These are phyloP conservation scores for Capromys pilorides DNA, from an alignment of 2,797 vertebrate genomes.

Conservation along the genomic window DNA sequence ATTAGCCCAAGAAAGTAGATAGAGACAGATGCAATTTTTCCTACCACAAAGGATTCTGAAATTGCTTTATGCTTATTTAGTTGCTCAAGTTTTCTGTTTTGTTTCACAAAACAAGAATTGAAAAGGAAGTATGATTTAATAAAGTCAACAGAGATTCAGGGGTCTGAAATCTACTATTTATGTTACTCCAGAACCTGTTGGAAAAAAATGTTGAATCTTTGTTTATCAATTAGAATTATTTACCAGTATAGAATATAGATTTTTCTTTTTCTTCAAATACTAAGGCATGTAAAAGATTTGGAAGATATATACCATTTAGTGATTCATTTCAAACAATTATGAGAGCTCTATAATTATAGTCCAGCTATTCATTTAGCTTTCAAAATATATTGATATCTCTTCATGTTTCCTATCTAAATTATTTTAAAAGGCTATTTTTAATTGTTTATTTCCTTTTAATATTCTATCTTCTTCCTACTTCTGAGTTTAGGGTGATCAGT, in stretches of 20 bases:
- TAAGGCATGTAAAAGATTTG: background rate
- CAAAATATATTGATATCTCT: background rate
- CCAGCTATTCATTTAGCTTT: background rate
- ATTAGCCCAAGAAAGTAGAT: background rate
- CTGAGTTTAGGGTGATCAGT: background rate
- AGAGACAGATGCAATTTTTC: background rate
- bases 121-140: constrained; percentile 2
- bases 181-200: background rate
- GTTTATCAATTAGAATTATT: constrained; percentile 46
- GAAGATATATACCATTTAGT: background rate
- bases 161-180: constrained; percentile 19
- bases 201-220: background rate
- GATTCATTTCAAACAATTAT: background rate
- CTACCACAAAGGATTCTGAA: background rate
- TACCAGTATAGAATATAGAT: constrained; percentile 2
- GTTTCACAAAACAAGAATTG: background rate
- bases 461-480: background rate
- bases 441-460: background rate
- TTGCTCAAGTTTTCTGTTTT: constrained; percentile 8
- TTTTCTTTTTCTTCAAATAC: background rate
- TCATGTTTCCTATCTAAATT: background rate
- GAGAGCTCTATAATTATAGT: background rate
- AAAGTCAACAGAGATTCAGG: background rate
- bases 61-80: constrained; percentile 32
- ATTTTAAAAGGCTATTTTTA: background rate